A percentile compares a stretch with the other conserved stretches of the same genome.
These are phyloP conservation scores for Ptychoptera albimana DNA, from an alignment of 2,888 invertebrate genomes.

Conservation along the genomic window DNA sequence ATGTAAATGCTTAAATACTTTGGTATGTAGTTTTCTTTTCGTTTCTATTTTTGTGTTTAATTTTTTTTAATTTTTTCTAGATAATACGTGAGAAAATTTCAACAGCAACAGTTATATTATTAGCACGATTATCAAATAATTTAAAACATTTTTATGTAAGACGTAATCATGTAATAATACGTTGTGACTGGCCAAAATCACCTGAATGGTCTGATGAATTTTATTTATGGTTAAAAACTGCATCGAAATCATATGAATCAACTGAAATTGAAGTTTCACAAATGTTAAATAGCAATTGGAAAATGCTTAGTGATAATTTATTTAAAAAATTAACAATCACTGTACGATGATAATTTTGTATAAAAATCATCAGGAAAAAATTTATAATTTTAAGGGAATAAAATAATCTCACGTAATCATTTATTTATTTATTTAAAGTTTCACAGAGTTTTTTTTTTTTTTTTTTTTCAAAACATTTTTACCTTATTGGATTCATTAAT, in stretches of 20 bases:
- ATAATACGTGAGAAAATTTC: conserved; percentile 60
- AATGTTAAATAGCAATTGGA: conserved; percentile 51
- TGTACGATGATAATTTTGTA: no score
- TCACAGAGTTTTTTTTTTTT: no score
- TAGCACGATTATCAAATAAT: conserved; percentile 47
- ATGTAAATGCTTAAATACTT: conserved; percentile 47
- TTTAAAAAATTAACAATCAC: conserved; percentile 36
- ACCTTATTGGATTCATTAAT: no score
- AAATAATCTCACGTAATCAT: no score
- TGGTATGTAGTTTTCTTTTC: conserved; percentile 34
- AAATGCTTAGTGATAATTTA: conserved; percentile 45
- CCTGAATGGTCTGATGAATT: conserved; percentile 52
- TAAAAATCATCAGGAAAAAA: no score
- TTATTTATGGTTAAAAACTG: conserved; percentile 44
- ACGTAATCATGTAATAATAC: conserved; percentile 51
- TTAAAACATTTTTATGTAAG: conserved; percentile 47
- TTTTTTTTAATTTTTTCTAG: conserved; percentile 24
- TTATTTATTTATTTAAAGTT: no score
- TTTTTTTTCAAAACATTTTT: no score
- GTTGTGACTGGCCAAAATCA: conserved; percentile 51
- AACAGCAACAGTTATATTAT: conserved; percentile 54
- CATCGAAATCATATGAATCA: conserved; percentile 43
- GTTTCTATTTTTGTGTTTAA: neutral
- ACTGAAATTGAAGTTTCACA: conserved; percentile 53
- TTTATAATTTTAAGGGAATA: no score